Base-by-base conservation (phyloP, 2,113 vertebrate genomes). In the Pseudorasbora parva region DNA sequence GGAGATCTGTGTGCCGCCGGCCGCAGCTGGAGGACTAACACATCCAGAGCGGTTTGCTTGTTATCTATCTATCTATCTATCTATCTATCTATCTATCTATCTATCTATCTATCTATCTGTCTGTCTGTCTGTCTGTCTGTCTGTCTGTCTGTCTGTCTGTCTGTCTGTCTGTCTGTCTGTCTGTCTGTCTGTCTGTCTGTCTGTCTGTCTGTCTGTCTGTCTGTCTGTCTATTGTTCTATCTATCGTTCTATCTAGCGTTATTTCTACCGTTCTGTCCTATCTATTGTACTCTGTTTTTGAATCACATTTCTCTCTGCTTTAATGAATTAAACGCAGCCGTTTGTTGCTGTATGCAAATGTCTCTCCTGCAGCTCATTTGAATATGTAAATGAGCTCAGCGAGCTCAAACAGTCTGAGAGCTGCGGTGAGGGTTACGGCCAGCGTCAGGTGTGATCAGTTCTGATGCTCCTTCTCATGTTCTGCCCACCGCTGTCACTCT, bases 291-390 rank as follows among this genome's bases (percentile, higher is more conserved):
- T 25, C 21, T n/a, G n/a, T n/a, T n/a, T n/a, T n/a, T n/a, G n/a
- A n/a, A n/a, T n/a, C n/a, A n/a, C 15, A 8, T 30, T n/a, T 21
- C 21, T 56, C 43, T 82, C 41, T n/a, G 75, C 54, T 85, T 60
- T 85, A 77, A 76, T 41, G 25, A 82, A 73, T 80, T 27, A 82
- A 82, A 83, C 30, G 49, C 78, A 56, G 68, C 15, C 51, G 30
- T 77, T 81, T 85, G 75, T 57, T 37, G 14, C 71, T 47, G 9
- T 83, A 82, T 88, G 81, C 72, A 87, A 83, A 85, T 83, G 25
- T 3, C 12, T 30, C 69, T 47, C 37, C 81, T 62, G 79, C 17
- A 11, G 83, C 68, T 90, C 14, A 77, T 88, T 90, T 87, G 68
- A 73, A 87, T 87, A 85, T 86, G 73, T 51, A 87, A 86, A 85